These are phyloP conservation scores for Condylostylus longicornis DNA, from an alignment of 1,140 invertebrate genomes.

Conservation along the genomic window DNA sequence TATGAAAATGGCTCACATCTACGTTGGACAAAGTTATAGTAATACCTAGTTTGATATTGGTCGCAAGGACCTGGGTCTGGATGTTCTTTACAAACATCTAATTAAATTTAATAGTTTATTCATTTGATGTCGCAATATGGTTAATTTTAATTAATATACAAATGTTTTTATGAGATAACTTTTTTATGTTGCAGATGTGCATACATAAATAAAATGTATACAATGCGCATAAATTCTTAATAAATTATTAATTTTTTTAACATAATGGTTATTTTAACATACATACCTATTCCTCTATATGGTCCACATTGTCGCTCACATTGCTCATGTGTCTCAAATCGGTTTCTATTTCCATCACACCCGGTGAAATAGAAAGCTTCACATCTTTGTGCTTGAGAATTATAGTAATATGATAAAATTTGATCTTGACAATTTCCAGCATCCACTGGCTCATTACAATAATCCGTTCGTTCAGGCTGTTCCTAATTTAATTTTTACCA, in stretches of 20 bases:
- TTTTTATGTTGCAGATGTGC: too few relatives aligned
- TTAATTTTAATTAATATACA: too few relatives aligned
- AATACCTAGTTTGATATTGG: constrained; percentile 45
- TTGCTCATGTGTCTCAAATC: constrained; percentile 62
- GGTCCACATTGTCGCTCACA: constrained; percentile 64
- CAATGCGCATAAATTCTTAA: too few relatives aligned
- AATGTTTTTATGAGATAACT: too few relatives aligned
- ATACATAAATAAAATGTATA: too few relatives aligned
- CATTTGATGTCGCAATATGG: too few relatives aligned
- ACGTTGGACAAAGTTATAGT: constrained; percentile 40
- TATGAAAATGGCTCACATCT: constrained; percentile 59
- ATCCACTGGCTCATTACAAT: constrained; percentile 47
- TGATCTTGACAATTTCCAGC: constrained; percentile 54
- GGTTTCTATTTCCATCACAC: constrained; percentile 71
- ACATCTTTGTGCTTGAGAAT: constrained; percentile 42
- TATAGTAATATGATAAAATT: constrained; percentile 59
- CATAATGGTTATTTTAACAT: not conserved
- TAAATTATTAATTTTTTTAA: not conserved
- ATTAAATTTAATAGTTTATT: constrained; percentile 11
- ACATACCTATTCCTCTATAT: constrained; percentile 53
- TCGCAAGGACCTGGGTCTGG: constrained; percentile 52
- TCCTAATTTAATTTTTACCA: too few relatives aligned
- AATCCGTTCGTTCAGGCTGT: too few relatives aligned
- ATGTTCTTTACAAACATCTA: constrained; percentile 47
- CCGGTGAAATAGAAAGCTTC: constrained; percentile 62